These are phyloP conservation scores for Psittacula cyanocephala DNA, from an alignment of 2,113 vertebrate species.

Conservation along the genomic window DNA sequence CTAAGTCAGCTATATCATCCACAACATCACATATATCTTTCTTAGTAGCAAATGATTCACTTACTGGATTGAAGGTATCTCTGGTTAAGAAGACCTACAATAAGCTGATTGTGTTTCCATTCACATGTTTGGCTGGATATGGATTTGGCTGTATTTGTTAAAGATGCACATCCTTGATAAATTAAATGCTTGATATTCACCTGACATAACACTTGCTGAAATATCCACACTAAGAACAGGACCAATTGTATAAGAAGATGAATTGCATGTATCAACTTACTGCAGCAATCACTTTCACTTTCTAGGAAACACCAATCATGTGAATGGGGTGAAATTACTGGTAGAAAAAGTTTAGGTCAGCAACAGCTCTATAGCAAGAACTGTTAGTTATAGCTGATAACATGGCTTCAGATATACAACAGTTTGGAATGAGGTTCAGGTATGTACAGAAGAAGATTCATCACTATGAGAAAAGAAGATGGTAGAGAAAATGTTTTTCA, in stretches of 20 bases:
- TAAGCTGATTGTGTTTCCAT: background rate
- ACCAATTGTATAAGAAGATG: background rate
- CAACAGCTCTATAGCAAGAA: background rate
- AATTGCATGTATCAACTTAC: background rate
- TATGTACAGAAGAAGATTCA: background rate
- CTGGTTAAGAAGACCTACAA: background rate
- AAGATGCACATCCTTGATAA: background rate
- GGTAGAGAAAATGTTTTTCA: background rate
- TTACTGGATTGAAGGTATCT: background rate
- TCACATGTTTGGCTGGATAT: background rate
- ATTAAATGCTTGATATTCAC: background rate
- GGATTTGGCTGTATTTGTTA: background rate
- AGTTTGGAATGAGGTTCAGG: background rate
- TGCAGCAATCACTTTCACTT: background rate
- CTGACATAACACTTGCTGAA: background rate
- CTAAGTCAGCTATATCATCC: background rate
- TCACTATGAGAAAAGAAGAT: background rate
- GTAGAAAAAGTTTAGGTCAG: conserved; percentile 30
- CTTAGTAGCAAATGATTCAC: conserved; percentile 1
- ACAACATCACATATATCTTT: background rate
- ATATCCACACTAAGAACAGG: background rate
- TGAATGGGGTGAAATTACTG: background rate
- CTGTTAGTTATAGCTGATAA: background rate
- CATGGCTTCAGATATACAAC: background rate
- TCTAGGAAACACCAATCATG: background rate